Percentiles rank a stretch among this genome's conserved stretches.
Conservation (phyloP, 2,113 vertebrate species). For the Lepisosteus osseus region DNA sequence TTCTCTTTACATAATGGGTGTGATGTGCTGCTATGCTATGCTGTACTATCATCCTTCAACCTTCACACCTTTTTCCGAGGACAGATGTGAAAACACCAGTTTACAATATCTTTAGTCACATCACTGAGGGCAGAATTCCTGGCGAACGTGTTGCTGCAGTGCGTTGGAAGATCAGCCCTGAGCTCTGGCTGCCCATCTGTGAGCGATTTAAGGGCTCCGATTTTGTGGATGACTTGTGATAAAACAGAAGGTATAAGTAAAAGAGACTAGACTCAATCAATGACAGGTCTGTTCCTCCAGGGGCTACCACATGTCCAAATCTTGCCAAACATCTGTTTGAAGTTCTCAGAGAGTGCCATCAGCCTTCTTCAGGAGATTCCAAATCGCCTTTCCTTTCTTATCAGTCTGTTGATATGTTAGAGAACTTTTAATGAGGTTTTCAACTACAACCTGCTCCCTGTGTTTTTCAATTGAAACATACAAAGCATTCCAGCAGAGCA, state of each 20-base stretch:
- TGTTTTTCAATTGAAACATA: too few species aligned
- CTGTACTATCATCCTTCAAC: too few species aligned
- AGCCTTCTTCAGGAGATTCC: slow-evolving; percentile 46
- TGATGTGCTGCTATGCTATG: too few species aligned
- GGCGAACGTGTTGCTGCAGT: neutral
- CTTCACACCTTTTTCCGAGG: too few species aligned
- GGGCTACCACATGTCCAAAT: slow-evolving; percentile 63
- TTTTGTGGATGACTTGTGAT: slow-evolving; percentile 61
- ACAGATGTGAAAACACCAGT: too few species aligned
- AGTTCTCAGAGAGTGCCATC: slow-evolving; percentile 65
- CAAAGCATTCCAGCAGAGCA: too few species aligned
- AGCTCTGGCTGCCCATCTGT: slow-evolving; percentile 49
- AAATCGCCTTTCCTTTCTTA: slow-evolving; percentile 28
- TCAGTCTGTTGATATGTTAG: too few species aligned
- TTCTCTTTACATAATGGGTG: too few species aligned
- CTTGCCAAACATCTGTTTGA: slow-evolving; percentile 67
- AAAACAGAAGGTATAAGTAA: slow-evolving; percentile 61
- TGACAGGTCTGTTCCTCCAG: slow-evolving; percentile 53
- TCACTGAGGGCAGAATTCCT: too few species aligned
- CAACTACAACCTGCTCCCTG: too few species aligned
- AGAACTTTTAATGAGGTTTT: too few species aligned
- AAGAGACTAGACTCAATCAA: slow-evolving; percentile 60
- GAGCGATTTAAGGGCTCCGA: slow-evolving; percentile 62
- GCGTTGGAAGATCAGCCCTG: slow-evolving; percentile 25
- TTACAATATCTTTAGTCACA: too few species aligned